Conservation (phyloP, 2,797 vertebrate genomes). For the Pseudomugil gertrudae region DNA sequence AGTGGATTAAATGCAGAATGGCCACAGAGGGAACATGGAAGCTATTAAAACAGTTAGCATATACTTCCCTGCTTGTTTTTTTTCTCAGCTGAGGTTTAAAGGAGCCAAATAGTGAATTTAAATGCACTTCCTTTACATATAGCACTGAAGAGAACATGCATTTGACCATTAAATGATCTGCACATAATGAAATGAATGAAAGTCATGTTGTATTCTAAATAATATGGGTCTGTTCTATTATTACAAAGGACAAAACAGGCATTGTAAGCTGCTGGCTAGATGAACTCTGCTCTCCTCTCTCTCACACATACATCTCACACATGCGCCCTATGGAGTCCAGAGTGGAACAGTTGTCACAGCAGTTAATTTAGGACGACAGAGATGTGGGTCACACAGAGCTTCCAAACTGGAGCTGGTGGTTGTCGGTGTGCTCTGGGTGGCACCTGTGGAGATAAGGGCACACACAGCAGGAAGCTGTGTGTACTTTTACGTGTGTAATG, state of each 20-base stretch:
- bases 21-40: background rate
- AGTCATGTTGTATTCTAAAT: constrained; percentile 39
- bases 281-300: background rate
- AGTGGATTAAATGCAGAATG: background rate
- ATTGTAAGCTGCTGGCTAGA: constrained; percentile 44
- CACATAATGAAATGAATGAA: constrained; percentile 64
- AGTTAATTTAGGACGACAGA: constrained; percentile 66
- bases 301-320: constrained; percentile 6
- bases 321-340: constrained; percentile 24
- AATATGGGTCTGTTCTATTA: constrained; percentile 40
- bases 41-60: background rate
- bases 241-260: constrained; percentile 64
- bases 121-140: constrained; percentile 23
- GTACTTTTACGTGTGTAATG: background rate
- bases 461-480: constrained; percentile 42
- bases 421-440: constrained; percentile 20
- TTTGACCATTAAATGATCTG: constrained; percentile 52
- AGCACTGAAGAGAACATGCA: constrained; percentile 36
- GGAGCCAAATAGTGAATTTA: constrained; percentile 19
- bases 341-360: constrained; percentile 59
- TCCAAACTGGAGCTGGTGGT: constrained; percentile 41
- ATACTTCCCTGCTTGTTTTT: constrained; percentile 1
- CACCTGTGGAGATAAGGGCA: constrained; percentile 63
- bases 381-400: constrained; percentile 46
- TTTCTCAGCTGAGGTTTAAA: constrained; percentile 14